Percentiles rank a stretch among this genome's conserved stretches.
These are phyloP conservation scores for Sceloporus undulatus DNA, from an alignment of 2,113 vertebrate species.

Conservation along the genomic window DNA sequence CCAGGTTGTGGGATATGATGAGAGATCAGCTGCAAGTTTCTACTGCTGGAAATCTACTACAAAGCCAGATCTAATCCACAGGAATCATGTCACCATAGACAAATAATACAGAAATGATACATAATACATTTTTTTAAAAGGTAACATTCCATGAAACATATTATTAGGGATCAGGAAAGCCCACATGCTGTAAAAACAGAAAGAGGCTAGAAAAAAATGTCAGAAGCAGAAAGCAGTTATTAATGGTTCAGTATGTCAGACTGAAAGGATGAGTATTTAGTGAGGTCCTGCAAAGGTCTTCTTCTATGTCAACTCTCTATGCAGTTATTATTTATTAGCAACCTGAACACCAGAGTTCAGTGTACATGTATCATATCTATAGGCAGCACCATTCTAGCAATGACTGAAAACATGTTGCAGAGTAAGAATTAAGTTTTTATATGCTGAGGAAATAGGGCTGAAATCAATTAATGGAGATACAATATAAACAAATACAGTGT, in stretches of 20 bases:
- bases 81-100: neutral
- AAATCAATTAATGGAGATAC: neutral
- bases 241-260: neutral
- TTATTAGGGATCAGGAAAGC: neutral
- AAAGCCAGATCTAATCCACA: neutral
- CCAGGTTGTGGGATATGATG: neutral
- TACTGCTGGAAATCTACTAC: neutral
- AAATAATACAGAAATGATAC: neutral
- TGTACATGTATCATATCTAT: neutral
- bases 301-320: fast-evolving
- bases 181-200: fast-evolving
- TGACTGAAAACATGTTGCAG: fast-evolving
- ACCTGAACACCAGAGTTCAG: conserved; percentile 14
- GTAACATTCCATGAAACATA: neutral
- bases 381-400: neutral
- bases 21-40: conserved; percentile 1
- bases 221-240: conserved; percentile 23
- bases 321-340: neutral
- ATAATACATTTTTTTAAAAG: neutral
- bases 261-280: neutral
- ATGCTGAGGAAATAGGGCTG: fast-evolving
- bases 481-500: conserved; percentile 18
- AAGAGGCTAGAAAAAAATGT: neutral
- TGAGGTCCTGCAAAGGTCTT: conserved; percentile 14
- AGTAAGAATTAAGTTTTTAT: neutral